Conservation (phyloP, 2,113 vertebrate species). For the Scalopus aquaticus region DNA sequence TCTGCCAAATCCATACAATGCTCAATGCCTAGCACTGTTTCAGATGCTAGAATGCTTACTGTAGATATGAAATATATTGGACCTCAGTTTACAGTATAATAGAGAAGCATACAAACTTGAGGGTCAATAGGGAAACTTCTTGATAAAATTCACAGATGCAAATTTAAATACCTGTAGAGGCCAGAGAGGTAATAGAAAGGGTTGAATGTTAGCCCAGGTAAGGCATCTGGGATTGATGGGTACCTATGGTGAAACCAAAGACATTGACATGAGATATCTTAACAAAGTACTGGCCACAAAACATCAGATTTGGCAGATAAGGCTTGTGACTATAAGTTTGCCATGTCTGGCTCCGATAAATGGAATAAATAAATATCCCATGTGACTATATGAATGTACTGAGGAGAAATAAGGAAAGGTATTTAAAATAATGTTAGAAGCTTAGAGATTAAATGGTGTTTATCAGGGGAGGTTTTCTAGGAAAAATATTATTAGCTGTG, state of each 20-base stretch:
- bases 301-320: background rate
- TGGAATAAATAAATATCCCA: background rate
- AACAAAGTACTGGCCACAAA: background rate
- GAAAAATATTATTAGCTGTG: background rate
- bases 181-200: background rate
- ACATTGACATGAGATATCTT: background rate
- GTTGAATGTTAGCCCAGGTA: background rate
- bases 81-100: background rate
- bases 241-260: background rate
- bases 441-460: background rate
- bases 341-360: background rate
- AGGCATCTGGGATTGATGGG: background rate
- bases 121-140: background rate
- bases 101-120: background rate
- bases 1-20: background rate
- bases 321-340: background rate
- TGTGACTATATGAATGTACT: background rate
- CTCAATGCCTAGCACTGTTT: background rate
- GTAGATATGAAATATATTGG: background rate
- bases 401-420: background rate
- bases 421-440: background rate
- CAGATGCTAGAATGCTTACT: background rate
- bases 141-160: slow-evolving; percentile 6
- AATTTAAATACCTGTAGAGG: background rate
- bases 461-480: background rate